Evolutionary conservation across 2,113 vertebrate species (phyloP).

Genomic region (Pygoscelis adeliae): DNA sequence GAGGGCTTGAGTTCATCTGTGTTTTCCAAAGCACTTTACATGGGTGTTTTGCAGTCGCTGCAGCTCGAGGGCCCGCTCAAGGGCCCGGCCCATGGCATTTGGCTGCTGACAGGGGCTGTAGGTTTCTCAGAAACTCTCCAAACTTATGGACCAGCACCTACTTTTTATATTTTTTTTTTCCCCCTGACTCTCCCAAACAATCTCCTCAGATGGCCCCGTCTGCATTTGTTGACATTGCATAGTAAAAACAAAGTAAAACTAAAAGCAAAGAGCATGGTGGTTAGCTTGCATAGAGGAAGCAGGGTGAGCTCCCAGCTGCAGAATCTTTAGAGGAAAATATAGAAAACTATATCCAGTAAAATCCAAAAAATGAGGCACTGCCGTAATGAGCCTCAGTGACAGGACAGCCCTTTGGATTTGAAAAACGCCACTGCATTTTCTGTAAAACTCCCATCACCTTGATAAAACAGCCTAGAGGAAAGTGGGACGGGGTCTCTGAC

Average conservation of each 20-base stretch:
- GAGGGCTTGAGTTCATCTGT: not conserved
- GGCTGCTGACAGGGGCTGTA: not conserved
- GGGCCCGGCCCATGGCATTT: fast-evolving
- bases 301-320: not conserved
- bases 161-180: not conserved
- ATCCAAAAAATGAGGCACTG: not conserved
- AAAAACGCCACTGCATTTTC: not conserved
- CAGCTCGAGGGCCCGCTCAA: not conserved
- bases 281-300: not conserved
- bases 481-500: not conserved
- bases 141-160: not conserved
- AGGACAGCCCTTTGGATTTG: not conserved
- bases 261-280: not conserved
- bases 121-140: not conserved
- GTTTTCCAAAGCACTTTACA: not conserved
- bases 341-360: not conserved
- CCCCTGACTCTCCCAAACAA: fast-evolving
- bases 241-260: not conserved
- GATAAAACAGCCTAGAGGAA: not conserved
- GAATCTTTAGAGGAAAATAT: not conserved
- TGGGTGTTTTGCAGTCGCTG: not conserved
- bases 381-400: not conserved
- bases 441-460: not conserved
- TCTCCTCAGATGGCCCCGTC: not conserved
- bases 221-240: not conserved